These are phyloP conservation scores for Zaprionus africanus DNA, from an alignment of 1,140 invertebrate genomes.

Conservation along the genomic window DNA sequence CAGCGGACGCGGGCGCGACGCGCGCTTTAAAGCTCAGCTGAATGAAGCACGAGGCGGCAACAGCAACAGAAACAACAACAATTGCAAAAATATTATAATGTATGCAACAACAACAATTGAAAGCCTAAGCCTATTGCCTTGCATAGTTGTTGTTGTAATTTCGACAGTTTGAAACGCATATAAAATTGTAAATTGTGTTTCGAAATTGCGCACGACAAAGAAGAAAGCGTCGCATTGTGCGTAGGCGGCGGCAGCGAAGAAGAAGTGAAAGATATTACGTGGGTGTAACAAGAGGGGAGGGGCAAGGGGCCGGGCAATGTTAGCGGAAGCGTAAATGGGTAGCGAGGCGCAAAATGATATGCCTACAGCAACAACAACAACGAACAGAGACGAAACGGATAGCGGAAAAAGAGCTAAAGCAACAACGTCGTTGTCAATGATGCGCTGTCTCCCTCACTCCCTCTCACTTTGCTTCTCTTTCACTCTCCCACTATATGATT, in stretches of 20 bases:
- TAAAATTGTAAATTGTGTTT: constrained; percentile 38
- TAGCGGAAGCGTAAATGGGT: constrained; percentile 67
- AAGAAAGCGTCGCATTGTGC: constrained; percentile 49
- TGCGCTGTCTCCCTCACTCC: background rate
- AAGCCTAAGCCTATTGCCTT: constrained; percentile 59
- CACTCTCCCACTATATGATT: constrained; percentile 12
- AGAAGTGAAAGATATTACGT: constrained; percentile 11
- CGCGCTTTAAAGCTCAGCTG: constrained; percentile 21
- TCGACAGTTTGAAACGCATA: constrained; percentile 44
- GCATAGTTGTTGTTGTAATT: constrained; percentile 26
- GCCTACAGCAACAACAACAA: constrained; percentile 20
- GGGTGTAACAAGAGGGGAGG: background rate
- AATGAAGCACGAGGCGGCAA: constrained; percentile 6
- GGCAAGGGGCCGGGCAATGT: background rate
- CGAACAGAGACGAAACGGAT: constrained; percentile 12
- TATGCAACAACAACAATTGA: constrained; percentile 39
- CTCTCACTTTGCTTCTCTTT: constrained; percentile 5
- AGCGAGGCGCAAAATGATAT: constrained; percentile 75
- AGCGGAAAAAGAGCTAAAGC: constrained; percentile 36
- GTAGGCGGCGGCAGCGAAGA: constrained; percentile 27
- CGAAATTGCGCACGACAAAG: constrained; percentile 52
- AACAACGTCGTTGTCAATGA: constrained; percentile 15
- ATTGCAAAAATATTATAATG: constrained; percentile 40
- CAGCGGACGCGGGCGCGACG: constrained; percentile 4
- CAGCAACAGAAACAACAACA: constrained; percentile 20